Evolutionary conservation across 2,888 invertebrate species (phyloP).

Genomic region (Eupithecia vulgata): DNA sequence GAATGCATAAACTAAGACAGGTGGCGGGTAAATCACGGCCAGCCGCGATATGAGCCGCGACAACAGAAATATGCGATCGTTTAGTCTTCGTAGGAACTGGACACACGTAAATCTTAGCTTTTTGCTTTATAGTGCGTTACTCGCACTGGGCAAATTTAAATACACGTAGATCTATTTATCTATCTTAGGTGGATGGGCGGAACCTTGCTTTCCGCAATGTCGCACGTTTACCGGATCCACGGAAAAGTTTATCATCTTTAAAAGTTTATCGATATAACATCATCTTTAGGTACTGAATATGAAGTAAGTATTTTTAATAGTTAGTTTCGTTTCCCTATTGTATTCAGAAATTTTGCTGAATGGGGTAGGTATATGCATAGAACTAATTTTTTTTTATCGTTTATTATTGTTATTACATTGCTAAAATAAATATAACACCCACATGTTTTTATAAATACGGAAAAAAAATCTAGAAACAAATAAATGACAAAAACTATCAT

Average conservation of each 20-base stretch:
- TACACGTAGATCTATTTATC: slow-evolving; percentile 5
- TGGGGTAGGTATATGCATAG: too few species aligned
- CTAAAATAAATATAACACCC: too few species aligned
- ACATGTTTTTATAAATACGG: too few species aligned
- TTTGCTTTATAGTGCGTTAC: too few species aligned
- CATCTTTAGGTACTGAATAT: not conserved
- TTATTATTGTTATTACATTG: too few species aligned
- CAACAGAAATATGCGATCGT: slow-evolving; percentile 59
- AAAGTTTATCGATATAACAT: not conserved
- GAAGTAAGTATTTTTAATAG: too few species aligned
- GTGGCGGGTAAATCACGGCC: slow-evolving; percentile 71
- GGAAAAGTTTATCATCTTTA: not conserved
- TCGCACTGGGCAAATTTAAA: too few species aligned
- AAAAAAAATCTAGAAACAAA: too few species aligned
- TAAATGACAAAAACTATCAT: too few species aligned
- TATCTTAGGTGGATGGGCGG: not conserved
- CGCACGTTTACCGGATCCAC: not conserved
- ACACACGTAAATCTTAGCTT: not conserved
- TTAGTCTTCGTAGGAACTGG: slow-evolving; percentile 34
- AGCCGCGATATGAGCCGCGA: slow-evolving; percentile 68
- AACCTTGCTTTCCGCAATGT: not conserved
- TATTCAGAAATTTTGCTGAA: too few species aligned
- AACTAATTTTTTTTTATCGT: too few species aligned
- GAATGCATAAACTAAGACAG: slow-evolving; percentile 70
- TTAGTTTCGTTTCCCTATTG: too few species aligned